Percentiles rank a stretch among this genome's conserved stretches.
Evolutionary conservation across 2,888 invertebrate genomes (phyloP).

Genomic region (Pristionchus entomophagus): DNA sequence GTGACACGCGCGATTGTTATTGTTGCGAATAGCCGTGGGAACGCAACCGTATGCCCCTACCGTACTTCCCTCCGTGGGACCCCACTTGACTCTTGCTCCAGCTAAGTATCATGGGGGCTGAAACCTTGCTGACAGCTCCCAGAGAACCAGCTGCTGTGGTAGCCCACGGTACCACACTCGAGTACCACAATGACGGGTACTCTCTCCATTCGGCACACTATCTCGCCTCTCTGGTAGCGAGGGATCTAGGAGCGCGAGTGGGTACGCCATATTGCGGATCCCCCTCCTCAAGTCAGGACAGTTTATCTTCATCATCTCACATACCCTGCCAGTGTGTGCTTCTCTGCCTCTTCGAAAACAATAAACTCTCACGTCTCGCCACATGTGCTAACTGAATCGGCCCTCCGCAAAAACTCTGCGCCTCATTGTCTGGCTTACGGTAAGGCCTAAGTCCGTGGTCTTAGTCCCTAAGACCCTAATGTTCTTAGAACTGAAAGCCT

Average conservation of each 20-base stretch:
- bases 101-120: neutral
- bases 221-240: neutral
- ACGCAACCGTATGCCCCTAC: neutral
- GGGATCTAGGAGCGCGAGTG: neutral
- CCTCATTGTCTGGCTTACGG: neutral
- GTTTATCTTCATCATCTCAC: conserved; percentile 32
- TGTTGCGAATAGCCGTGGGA: neutral
- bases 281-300: neutral
- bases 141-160: conserved; percentile 14
- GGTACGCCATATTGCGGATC: conserved; percentile 16
- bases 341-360: neutral
- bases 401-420: neutral
- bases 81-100: neutral
- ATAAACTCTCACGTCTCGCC: neutral
- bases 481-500: no score
- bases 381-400: conserved; percentile 30
- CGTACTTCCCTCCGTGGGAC: neutral
- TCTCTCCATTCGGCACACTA: no score
- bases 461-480: neutral
- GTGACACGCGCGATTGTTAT: neutral
- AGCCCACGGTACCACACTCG: conserved; percentile 14
- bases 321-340: no score
- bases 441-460: no score
- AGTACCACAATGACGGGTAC: neutral
- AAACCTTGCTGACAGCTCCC: conserved; percentile 32